phyloP scores from a whole-genome alignment of 2,113 vertebrate genomes.

The Lepus europaeus region DNA sequence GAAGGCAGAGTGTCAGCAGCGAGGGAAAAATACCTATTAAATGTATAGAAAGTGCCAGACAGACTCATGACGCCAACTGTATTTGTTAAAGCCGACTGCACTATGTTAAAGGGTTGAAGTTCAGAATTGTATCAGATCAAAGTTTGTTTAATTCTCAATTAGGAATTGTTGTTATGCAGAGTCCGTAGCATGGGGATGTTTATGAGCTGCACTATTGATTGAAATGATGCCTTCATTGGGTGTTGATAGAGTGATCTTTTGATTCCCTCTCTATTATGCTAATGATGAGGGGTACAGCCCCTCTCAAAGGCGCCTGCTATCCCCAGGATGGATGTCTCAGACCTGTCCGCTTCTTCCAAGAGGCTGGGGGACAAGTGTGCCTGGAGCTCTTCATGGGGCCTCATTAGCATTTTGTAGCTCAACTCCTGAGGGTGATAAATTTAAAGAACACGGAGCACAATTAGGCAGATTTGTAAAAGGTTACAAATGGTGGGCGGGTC shows the following conservation, averaged over 20 bases:
- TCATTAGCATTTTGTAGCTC: conserved; percentile 57
- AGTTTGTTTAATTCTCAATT: conserved; percentile 80
- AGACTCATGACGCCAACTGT: conserved; percentile 56
- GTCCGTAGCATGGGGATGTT: conserved; percentile 47
- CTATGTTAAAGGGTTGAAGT: conserved; percentile 75
- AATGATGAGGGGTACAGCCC: conserved; percentile 63
- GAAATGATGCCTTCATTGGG: conserved; percentile 63
- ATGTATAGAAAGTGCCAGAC: conserved; percentile 56
- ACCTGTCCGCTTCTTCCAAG: conserved; percentile 65
- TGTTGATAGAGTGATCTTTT: conserved; percentile 77
- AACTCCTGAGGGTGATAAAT: conserved; percentile 65
- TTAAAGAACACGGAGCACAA: conserved; percentile 67
- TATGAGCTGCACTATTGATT: conserved; percentile 67
- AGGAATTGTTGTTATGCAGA: conserved; percentile 70
- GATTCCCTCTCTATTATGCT: conserved; percentile 76
- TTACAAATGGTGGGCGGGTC: conserved; percentile 68
- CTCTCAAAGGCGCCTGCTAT: conserved; percentile 59
- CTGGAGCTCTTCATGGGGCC: conserved; percentile 49
- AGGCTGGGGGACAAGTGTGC: not conserved
- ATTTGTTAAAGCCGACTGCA: conserved; percentile 65
- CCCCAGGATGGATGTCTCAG: conserved; percentile 72
- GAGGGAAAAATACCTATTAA: conserved; percentile 51
- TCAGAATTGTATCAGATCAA: conserved; percentile 67
- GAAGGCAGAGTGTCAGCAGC: conserved; percentile 56
- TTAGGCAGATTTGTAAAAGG: conserved; percentile 63